These are phyloP conservation scores for Drosophila triauraria DNA, from an alignment of 1,140 invertebrate species.

Conservation along the genomic window DNA sequence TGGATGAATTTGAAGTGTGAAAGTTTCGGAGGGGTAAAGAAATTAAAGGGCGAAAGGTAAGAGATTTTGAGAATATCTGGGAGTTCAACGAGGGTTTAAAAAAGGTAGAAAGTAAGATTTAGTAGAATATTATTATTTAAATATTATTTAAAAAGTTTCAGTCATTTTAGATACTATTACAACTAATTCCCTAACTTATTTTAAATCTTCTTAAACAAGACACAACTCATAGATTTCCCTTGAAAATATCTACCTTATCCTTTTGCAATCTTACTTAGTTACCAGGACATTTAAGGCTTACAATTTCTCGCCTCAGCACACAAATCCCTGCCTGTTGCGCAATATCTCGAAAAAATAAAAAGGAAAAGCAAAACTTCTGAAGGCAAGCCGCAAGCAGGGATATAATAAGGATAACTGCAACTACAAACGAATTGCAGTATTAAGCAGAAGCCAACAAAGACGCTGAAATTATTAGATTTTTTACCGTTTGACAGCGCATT, in stretches of 20 bases:
- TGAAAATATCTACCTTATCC: not conserved
- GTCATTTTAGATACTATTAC: not conserved
- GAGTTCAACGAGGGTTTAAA: not conserved
- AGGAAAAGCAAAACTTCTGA: constrained; percentile 44
- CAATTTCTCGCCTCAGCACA: constrained; percentile 52
- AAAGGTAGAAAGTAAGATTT: not conserved
- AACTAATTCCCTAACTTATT: not conserved
- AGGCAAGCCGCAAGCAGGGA: constrained; percentile 42
- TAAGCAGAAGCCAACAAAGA: constrained; percentile 31
- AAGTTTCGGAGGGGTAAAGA: constrained; percentile 15
- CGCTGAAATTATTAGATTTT: constrained; percentile 72
- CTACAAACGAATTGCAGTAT: constrained; percentile 60
- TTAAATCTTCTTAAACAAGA: not conserved
- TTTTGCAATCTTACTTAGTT: not conserved
- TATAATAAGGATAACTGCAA: constrained; percentile 44
- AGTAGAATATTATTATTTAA: not conserved
- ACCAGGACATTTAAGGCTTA: constrained; percentile 38
- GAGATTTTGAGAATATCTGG: not conserved
- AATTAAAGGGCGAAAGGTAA: not conserved
- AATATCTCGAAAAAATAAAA: constrained; percentile 10
- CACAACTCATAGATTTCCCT: not conserved
- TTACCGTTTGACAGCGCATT: constrained; percentile 65
- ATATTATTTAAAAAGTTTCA: not conserved
- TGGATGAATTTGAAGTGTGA: constrained; percentile 53
- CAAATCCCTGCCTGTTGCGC: constrained; percentile 61